phyloP scores from a whole-genome alignment of 2,113 vertebrate genomes.

The Alectura lathami region DNA sequence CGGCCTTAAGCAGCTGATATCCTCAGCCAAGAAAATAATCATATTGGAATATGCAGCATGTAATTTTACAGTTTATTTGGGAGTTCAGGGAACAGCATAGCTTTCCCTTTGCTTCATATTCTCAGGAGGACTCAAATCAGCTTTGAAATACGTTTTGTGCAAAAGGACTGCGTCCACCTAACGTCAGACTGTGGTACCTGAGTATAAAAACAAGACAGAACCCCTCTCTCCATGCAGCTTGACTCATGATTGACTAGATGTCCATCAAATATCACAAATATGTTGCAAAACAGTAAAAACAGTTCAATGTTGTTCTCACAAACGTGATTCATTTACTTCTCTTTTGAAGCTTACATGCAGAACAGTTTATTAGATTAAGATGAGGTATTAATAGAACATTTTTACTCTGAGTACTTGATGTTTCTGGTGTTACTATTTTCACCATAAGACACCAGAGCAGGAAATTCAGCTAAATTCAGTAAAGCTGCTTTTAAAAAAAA shows the following conservation, averaged over 20 bases:
- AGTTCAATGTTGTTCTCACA: background rate
- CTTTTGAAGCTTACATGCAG: background rate
- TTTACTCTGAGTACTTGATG: slow-evolving; percentile 30
- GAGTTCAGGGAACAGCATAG: background rate
- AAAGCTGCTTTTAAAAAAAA: background rate
- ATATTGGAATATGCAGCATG: background rate
- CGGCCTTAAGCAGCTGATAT: background rate
- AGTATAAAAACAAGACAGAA: background rate
- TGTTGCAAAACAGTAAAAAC: slow-evolving; percentile 5
- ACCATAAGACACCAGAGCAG: background rate
- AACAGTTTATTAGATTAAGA: background rate
- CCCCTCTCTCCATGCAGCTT: background rate
- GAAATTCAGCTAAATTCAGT: background rate
- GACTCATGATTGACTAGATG: background rate
- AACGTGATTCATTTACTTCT: background rate
- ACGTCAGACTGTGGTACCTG: fast-evolving
- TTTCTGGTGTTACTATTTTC: slow-evolving; percentile 31
- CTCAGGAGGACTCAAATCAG: background rate
- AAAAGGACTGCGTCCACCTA: background rate
- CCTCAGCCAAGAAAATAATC: background rate
- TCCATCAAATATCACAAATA: background rate
- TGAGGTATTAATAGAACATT: background rate
- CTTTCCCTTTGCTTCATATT: background rate
- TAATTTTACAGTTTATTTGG: background rate
- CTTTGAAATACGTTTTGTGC: background rate